A percentile compares a stretch with the other conserved stretches of the same genome.
Evolutionary conservation across 2,797 vertebrate species (phyloP).

Genomic region (Numenius phaeopus): DNA sequence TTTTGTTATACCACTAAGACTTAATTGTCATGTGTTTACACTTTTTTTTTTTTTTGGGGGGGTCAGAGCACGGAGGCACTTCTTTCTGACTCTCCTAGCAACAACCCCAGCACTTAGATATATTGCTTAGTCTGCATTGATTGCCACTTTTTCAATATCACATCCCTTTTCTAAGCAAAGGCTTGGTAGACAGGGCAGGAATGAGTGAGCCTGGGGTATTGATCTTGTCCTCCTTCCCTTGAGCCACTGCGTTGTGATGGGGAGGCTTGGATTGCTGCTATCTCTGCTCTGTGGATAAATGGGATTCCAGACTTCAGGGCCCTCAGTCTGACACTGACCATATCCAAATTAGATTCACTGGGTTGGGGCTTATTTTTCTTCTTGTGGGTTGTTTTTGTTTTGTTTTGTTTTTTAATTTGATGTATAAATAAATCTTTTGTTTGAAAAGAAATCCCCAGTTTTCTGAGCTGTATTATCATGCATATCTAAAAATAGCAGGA

Average conservation of each 20-base stretch:
- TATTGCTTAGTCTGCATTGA: not conserved
- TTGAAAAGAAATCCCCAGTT: conserved; percentile 62
- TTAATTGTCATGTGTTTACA: conserved; percentile 60
- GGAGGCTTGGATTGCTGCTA: conserved; percentile 56
- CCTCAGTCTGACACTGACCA: conserved; percentile 34
- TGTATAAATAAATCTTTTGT: conserved; percentile 65
- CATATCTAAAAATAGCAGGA: conserved; percentile 43
- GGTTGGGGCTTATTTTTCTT: conserved; percentile 35
- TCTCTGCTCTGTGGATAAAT: conserved; percentile 27
- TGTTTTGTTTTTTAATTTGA: conserved; percentile 5
- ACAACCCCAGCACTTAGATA: not conserved
- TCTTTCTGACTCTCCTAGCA: not conserved
- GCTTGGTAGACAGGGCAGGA: conserved; percentile 1
- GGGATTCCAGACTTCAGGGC: conserved; percentile 27
- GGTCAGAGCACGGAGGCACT: not conserved
- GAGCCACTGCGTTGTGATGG: not conserved
- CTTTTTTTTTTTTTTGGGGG: not conserved
- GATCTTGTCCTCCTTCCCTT: conserved; percentile 20
- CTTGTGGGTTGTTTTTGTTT: not conserved
- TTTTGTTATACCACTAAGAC: conserved; percentile 40
- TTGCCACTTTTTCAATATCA: not conserved
- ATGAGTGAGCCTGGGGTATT: not conserved
- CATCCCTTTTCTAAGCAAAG: conserved; percentile 8
- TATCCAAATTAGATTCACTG: conserved; percentile 24
- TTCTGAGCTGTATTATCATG: conserved; percentile 56